Evolutionary conservation across 1,140 invertebrate species (phyloP).

Genomic region (Drosophila virilis): DNA sequence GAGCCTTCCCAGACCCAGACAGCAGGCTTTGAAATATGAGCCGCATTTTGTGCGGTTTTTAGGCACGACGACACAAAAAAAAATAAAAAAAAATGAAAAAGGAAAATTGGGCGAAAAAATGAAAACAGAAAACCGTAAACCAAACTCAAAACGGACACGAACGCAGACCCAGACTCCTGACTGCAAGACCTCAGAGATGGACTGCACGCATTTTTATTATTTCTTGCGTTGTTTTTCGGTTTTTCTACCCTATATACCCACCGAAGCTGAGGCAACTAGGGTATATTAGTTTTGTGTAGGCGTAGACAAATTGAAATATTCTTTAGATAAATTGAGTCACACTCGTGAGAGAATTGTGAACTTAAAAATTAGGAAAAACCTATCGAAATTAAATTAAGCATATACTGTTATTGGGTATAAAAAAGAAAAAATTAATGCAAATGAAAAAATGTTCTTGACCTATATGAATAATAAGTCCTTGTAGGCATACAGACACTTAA

Average conservation of each 20-base stretch:
- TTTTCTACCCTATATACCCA: neutral
- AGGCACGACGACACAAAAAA: conserved; percentile 12
- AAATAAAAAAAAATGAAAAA: neutral
- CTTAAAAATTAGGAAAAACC: too few species aligned
- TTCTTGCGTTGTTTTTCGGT: conserved; percentile 7
- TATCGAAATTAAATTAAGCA: too few species aligned
- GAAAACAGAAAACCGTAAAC: neutral
- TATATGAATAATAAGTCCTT: too few species aligned
- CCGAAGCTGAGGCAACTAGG: neutral
- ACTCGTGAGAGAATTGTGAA: too few species aligned
- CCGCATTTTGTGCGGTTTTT: conserved; percentile 60
- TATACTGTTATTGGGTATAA: too few species aligned
- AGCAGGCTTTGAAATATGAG: conserved; percentile 68
- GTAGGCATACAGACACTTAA: too few species aligned
- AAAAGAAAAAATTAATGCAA: too few species aligned
- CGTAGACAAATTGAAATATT: too few species aligned
- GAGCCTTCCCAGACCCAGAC: conserved; percentile 44
- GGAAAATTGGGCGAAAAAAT: neutral
- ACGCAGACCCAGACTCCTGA: neutral
- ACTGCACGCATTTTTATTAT: conserved; percentile 47
- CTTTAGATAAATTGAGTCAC: too few species aligned
- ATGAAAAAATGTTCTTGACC: too few species aligned
- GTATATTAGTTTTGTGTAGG: neutral
- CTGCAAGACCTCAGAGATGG: conserved; percentile 1
- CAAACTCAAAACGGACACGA: neutral